A percentile compares a stretch with the other conserved stretches of the same genome.
These are phyloP conservation scores for Aldabrachelys gigantea DNA, from an alignment of 2,113 vertebrate species.

Conservation along the genomic window DNA sequence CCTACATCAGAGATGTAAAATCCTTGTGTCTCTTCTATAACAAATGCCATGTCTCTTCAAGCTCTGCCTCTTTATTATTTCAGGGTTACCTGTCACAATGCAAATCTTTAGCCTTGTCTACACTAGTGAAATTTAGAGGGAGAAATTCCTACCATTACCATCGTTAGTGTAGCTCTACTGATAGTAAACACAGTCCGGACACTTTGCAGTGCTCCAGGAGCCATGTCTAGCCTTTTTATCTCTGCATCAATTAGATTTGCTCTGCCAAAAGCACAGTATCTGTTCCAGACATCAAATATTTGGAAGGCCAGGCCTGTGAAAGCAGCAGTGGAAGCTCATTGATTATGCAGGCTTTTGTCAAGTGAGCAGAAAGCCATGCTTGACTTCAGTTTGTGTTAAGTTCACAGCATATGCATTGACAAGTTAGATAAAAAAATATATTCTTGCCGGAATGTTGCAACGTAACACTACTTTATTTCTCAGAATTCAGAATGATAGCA, in stretches of 20 bases:
- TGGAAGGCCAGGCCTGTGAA: not conserved
- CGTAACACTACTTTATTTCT: not conserved
- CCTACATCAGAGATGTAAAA: not conserved
- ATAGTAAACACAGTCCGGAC: not conserved
- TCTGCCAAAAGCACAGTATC: not conserved
- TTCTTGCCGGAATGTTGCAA: not conserved
- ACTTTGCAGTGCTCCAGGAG: not conserved
- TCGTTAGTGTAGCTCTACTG: not conserved
- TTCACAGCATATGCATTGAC: not conserved
- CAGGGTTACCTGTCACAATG: not conserved
- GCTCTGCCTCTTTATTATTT: not conserved
- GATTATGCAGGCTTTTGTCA: not conserved
- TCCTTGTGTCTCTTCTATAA: not conserved
- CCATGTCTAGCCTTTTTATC: not conserved
- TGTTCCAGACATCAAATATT: not conserved
- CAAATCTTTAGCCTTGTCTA: not conserved
- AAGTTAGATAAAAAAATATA: not conserved
- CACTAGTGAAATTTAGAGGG: not conserved
- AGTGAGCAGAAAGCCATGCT: not conserved
- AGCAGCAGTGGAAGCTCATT: not conserved
- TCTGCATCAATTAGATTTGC: not conserved
- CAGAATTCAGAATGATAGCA: not conserved
- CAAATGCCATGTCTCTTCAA: not conserved
- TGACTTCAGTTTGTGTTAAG: not conserved
- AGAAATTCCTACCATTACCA: not conserved